Evolutionary conservation across 2,888 invertebrate genomes (phyloP).

Genomic region (Thymelicus sylvestris): DNA sequence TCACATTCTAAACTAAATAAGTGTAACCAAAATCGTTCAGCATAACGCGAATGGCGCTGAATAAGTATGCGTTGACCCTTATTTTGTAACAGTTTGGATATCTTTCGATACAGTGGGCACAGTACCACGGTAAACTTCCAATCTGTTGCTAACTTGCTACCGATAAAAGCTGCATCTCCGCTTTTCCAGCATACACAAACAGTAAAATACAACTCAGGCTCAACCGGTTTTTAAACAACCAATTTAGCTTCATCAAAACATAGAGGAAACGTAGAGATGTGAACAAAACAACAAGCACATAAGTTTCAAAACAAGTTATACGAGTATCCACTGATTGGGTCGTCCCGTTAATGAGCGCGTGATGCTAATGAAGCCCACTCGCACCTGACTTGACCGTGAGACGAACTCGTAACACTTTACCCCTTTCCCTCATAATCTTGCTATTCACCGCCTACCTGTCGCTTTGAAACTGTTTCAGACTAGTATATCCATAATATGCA

Average conservation of each 20-base stretch:
- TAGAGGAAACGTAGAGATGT: conserved; percentile 20
- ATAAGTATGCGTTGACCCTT: no score
- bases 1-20: no score
- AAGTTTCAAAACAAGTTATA: conserved; percentile 55
- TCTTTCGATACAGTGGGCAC: no score
- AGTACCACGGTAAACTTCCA: no score
- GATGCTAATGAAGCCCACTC: conserved; percentile 70
- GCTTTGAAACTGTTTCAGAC: conserved; percentile 16
- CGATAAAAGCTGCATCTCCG: no score
- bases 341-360: conserved; percentile 74
- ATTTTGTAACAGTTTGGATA: no score
- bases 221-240: conserved; percentile 24
- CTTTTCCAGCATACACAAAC: background rate
- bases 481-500: background rate
- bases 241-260: conserved; percentile 25
- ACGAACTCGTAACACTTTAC: conserved; percentile 43
- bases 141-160: no score
- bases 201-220: conserved; percentile 11
- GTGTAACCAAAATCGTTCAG: no score
- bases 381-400: conserved; percentile 54
- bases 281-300: conserved; percentile 26
- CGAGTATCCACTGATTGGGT: conserved; percentile 51
- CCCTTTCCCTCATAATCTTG: conserved; percentile 4
- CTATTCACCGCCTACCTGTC: conserved; percentile 20
- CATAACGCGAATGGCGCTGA: no score